A percentile compares a stretch with the other conserved stretches of the same genome.
Evolutionary conservation across 2,797 vertebrate species (phyloP).

Genomic region (Enteromius viviparus): DNA sequence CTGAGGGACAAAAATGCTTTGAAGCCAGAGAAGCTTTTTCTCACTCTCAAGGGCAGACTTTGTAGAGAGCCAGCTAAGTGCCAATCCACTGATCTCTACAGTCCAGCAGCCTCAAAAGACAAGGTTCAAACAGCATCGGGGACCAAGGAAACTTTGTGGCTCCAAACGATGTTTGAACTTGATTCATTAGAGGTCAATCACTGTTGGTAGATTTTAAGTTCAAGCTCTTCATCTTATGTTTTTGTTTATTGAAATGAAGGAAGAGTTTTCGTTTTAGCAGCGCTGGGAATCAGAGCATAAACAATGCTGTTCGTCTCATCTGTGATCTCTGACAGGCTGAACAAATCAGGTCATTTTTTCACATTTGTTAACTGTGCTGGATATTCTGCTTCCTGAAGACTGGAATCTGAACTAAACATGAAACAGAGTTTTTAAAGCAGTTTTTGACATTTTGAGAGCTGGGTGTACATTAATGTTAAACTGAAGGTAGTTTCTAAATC

Average conservation of each 20-base stretch:
- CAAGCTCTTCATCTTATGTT: neutral
- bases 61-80: slow-evolving; percentile 32
- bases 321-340: slow-evolving; percentile 30
- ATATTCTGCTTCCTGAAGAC: neutral
- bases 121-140: slow-evolving; percentile 28
- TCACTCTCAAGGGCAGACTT: slow-evolving; percentile 22
- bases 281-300: neutral
- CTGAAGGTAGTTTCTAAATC: neutral
- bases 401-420: neutral
- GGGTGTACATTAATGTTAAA: neutral
- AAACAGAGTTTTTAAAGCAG: neutral
- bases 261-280: neutral
- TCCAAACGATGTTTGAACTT: slow-evolving; percentile 9
- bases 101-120: slow-evolving; percentile 43
- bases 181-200: neutral
- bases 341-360: slow-evolving; percentile 33
- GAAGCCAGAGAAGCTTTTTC: slow-evolving; percentile 32
- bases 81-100: slow-evolving; percentile 40
- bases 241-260: neutral
- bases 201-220: neutral
- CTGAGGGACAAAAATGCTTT: slow-evolving; percentile 16
- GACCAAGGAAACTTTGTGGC: slow-evolving; percentile 33
- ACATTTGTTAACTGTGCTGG: neutral
- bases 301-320: slow-evolving; percentile 10
- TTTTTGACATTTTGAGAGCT: neutral